Percentiles rank a stretch among this genome's conserved stretches.
Conservation (phyloP, 2,888 invertebrate species). For the Elgonia sp. region DNA sequence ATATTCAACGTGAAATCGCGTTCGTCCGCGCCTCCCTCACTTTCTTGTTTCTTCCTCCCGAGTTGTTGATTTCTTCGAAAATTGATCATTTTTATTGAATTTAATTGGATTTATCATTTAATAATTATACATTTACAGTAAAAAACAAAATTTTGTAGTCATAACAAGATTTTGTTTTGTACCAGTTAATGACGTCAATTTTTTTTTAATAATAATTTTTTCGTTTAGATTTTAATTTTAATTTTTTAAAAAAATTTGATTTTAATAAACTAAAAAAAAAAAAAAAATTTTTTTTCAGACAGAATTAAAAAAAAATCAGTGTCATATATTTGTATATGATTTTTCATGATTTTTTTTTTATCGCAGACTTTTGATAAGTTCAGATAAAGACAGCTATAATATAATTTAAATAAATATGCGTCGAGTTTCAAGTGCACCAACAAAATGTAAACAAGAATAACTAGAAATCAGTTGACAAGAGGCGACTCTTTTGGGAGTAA, state of each 20-base stretch:
- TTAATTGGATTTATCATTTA: too few relatives aligned
- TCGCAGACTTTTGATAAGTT: conserved; percentile 27
- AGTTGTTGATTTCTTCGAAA: conserved; percentile 32
- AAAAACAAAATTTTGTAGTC: too few relatives aligned
- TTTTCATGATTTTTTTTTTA: conserved; percentile 7
- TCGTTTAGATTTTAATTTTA: too few relatives aligned
- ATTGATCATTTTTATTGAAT: not conserved
- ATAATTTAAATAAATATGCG: conserved; percentile 61
- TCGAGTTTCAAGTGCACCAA: conserved; percentile 52
- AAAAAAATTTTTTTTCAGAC: not conserved
- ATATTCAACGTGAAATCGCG: conserved; percentile 81
- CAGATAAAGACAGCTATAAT: conserved; percentile 59
- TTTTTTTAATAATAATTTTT: too few relatives aligned
- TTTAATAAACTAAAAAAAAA: not conserved
- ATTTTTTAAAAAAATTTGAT: too few relatives aligned
- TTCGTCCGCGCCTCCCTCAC: conserved; percentile 70
- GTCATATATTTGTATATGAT: too few relatives aligned
- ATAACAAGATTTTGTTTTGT: too few relatives aligned
- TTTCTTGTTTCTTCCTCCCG: conserved; percentile 52
- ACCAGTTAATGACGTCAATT: too few relatives aligned
- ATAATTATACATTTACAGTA: too few relatives aligned
- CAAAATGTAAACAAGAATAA: conserved; percentile 53
- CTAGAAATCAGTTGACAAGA: conserved; percentile 52
- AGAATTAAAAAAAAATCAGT: not conserved
- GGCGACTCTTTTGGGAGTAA: conserved; percentile 57